Percentiles rank a stretch among this genome's conserved stretches.
phyloP scores from a whole-genome alignment of 2,888 invertebrate genomes.

The Acrocyrtus sp. region DNA sequence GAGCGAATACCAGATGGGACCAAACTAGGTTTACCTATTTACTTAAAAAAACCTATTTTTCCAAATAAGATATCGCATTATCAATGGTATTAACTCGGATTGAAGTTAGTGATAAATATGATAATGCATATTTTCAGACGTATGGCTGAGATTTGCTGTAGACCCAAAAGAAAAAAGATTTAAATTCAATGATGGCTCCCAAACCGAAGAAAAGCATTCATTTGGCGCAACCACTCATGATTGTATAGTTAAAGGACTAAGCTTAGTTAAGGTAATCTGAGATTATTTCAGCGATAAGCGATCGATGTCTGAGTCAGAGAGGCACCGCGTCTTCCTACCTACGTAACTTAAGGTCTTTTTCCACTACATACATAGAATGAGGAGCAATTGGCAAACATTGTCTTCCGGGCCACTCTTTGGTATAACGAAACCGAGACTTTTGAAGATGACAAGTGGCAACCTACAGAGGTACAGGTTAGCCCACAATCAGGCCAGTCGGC shows the following conservation, averaged over 20 bases:
- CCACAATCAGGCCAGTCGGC: not conserved
- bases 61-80: too few species aligned
- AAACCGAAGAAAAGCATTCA: not conserved
- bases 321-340: not conserved
- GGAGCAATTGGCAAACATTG: not conserved
- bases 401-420: conserved; percentile 7
- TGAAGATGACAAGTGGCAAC: not conserved
- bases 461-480: not conserved
- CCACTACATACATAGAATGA: not conserved
- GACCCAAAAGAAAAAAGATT: conserved; percentile 2
- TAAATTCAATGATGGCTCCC: not conserved
- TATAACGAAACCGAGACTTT: conserved; percentile 20
- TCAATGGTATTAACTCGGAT: not conserved
- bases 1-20: not conserved
- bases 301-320: not conserved
- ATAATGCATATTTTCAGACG: not conserved
- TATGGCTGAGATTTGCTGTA: conserved; percentile 1
- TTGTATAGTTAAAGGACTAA: not conserved
- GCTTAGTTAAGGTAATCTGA: not conserved
- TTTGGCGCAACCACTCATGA: not conserved
- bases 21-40: too few species aligned
- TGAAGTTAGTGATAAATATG: not conserved
- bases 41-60: too few species aligned
- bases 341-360: not conserved
- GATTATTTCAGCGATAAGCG: not conserved